Percentiles rank a stretch among this genome's conserved stretches.
phyloP scores from a whole-genome alignment of 2,888 invertebrate genomes.

The Xestia c-nigrum region DNA sequence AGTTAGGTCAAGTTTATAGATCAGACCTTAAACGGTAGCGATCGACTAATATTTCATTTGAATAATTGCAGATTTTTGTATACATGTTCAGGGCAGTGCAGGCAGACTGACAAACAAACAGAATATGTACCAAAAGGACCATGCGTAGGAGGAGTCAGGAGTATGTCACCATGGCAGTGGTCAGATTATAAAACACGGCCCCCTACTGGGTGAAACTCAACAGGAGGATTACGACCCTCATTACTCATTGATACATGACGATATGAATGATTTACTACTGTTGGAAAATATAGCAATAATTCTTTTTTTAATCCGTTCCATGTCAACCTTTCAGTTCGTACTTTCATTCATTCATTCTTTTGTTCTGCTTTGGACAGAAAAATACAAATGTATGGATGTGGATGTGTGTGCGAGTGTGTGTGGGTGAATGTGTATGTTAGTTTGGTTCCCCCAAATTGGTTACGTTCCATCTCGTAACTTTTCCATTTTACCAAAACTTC shows the following conservation, averaged over 20 bases:
- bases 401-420: too few relatives aligned
- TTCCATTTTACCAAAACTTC: too few relatives aligned
- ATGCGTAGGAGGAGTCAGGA: too few relatives aligned
- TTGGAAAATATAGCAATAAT: conserved; percentile 4
- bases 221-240: not conserved
- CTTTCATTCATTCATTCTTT: not conserved
- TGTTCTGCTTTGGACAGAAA: conserved; percentile 17
- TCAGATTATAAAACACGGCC: too few relatives aligned
- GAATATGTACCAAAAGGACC: too few relatives aligned
- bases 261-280: conserved; percentile 7
- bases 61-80: not conserved
- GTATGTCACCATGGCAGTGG: too few relatives aligned
- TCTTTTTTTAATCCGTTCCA: not conserved
- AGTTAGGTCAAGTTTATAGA: conserved; percentile 4
- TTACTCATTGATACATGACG: not conserved
- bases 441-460: too few relatives aligned
- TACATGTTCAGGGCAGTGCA: not conserved
- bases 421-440: too few relatives aligned
- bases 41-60: not conserved
- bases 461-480: too few relatives aligned
- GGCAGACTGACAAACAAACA: not conserved
- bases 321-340: conserved; percentile 12
- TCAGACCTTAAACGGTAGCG: not conserved
- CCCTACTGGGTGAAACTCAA: not conserved
- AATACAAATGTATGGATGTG: not conserved